These are phyloP conservation scores for Intellagama lesueurii DNA, from an alignment of 2,797 vertebrate genomes.

Conservation along the genomic window DNA sequence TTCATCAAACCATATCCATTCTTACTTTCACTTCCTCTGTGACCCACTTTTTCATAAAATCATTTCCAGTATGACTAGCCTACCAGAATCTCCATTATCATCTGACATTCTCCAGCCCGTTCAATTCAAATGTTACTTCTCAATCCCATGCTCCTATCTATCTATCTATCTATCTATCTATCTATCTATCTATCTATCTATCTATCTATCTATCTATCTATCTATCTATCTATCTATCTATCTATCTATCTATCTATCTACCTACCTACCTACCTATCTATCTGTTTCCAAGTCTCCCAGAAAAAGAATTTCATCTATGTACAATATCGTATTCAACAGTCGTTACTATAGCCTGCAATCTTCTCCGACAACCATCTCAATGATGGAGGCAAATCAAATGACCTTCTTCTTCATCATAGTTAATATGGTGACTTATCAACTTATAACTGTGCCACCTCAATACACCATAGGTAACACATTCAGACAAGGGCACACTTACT, in stretches of 20 bases:
- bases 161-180: not conserved
- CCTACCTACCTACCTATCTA: not conserved
- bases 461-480: not conserved
- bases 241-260: not conserved
- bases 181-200: not conserved
- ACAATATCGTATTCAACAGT: not conserved
- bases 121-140: not conserved
- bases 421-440: not conserved
- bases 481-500: not conserved
- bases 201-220: not conserved
- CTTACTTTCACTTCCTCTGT: not conserved
- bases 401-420: not conserved
- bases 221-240: not conserved
- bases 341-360: not conserved
- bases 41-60: not conserved
- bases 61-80: not conserved
- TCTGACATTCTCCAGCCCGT: not conserved
- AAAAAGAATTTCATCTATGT: not conserved
- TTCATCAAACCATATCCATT: not conserved
- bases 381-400: not conserved
- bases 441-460: not conserved
- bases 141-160: not conserved
- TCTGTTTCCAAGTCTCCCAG: not conserved
- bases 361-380: not conserved
- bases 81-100: not conserved